Percentiles rank a stretch among this genome's conserved stretches.
Evolutionary conservation across 2,888 invertebrate genomes (phyloP).

Genomic region (Xestobium rufovillosum): DNA sequence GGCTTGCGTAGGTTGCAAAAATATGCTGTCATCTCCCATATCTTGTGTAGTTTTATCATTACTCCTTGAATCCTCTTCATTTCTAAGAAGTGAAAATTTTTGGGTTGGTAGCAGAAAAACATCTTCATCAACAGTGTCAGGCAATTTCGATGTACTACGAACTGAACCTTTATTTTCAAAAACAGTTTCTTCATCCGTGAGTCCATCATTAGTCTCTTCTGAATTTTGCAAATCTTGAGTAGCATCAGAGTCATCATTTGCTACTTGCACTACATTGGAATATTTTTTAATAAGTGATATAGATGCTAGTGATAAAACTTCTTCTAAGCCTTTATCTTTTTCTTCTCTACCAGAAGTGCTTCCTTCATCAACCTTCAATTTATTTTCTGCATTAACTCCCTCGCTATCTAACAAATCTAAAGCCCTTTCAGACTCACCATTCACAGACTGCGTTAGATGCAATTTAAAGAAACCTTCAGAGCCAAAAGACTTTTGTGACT

Average conservation of each 20-base stretch:
- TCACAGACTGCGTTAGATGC: conserved; percentile 27
- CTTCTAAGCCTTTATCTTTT: no score
- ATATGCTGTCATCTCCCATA: conserved; percentile 14
- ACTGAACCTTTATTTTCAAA: no score
- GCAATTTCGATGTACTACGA: no score
- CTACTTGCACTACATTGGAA: conserved; percentile 6
- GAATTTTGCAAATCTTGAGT: conserved; percentile 19
- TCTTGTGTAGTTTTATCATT: conserved; percentile 8
- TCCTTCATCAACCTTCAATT: neutral
- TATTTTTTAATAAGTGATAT: no score
- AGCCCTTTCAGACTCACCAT: no score
- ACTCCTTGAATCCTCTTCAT: conserved; percentile 12
- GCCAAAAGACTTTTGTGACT: conserved; percentile 3
- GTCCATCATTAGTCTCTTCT: neutral
- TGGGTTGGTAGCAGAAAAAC: conserved; percentile 26
- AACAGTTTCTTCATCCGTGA: no score
- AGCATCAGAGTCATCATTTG: conserved; percentile 8
- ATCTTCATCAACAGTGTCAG: conserved; percentile 20
- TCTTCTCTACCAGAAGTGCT: no score
- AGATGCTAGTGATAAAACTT: no score
- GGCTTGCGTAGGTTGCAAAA: conserved; percentile 16
- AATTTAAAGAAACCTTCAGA: conserved; percentile 29
- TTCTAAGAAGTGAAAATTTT: conserved; percentile 15
- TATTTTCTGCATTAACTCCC: no score
- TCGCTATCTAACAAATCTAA: neutral